phyloP scores from a whole-genome alignment of 2,113 vertebrate species.

The Apus apus region DNA sequence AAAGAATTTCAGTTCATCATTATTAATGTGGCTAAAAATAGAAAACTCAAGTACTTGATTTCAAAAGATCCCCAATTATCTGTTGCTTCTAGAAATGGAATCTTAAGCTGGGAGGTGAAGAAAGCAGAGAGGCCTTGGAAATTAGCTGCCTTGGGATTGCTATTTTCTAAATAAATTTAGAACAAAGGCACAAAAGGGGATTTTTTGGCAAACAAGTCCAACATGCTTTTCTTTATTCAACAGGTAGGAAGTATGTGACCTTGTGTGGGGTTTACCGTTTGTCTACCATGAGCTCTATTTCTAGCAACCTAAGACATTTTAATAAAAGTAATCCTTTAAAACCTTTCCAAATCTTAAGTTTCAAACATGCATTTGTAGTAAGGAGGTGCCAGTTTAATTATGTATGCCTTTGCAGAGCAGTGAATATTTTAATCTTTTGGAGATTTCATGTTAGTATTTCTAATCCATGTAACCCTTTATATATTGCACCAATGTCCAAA shows the following conservation, averaged over 20 bases:
- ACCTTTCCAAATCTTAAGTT: conserved; percentile 35
- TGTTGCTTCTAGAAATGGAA: conserved; percentile 73
- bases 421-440: conserved; percentile 33
- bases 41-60: conserved; percentile 48
- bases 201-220: conserved; percentile 30
- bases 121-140: conserved; percentile 66
- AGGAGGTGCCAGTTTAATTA: conserved; percentile 10
- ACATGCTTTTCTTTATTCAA: conserved; percentile 59
- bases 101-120: conserved; percentile 23
- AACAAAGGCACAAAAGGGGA: conserved; percentile 47
- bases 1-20: conserved; percentile 72
- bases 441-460: background rate
- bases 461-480: background rate
- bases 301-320: conserved; percentile 50
- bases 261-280: conserved; percentile 31
- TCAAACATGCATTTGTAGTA: conserved; percentile 31
- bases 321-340: conserved; percentile 65
- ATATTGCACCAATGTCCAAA: background rate
- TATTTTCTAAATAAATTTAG: background rate
- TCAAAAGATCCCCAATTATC: conserved; percentile 75
- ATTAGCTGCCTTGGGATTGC: conserved; percentile 23
- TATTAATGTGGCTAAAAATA: conserved; percentile 67
- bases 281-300: conserved; percentile 57
- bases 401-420: conserved; percentile 12
- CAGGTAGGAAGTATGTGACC: conserved; percentile 69